Conservation (phyloP, 2,888 invertebrate genomes). For the Spatulosminthurus flaviceps region DNA sequence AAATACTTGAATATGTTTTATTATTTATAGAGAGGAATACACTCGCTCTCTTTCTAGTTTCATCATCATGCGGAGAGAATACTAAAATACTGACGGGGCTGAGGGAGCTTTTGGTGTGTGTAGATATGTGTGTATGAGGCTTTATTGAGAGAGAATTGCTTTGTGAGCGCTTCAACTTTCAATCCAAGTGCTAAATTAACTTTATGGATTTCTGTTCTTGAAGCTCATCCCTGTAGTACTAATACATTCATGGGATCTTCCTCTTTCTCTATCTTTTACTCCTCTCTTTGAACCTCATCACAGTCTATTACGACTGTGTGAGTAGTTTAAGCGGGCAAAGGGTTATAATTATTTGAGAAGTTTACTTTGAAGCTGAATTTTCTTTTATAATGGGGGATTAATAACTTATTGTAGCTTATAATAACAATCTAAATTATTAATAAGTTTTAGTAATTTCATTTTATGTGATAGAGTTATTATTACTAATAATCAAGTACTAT, state of each 20-base stretch:
- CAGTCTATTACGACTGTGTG: background rate
- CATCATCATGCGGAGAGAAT: conserved; percentile 14
- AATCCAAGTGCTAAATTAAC: conserved; percentile 27
- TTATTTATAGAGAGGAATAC: background rate
- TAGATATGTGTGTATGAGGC: background rate
- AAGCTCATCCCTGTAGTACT: background rate
- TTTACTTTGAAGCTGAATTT: background rate
- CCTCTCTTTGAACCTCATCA: conserved; percentile 5
- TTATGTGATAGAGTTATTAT: no score
- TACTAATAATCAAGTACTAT: no score
- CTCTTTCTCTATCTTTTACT: background rate
- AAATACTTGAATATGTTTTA: conserved; percentile 10
- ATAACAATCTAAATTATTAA: no score
- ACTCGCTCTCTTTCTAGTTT: background rate
- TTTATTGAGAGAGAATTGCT: background rate
- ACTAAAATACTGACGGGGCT: conserved; percentile 15
- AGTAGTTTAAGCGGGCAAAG: background rate
- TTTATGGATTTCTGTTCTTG: conserved; percentile 21
- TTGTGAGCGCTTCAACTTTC: conserved; percentile 23
- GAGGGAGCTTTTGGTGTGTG: no score
- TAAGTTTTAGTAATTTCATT: no score
- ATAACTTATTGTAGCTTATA: no score
- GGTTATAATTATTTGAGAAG: no score
- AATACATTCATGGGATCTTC: conserved; percentile 8
- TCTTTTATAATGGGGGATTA: no score